Percentiles rank a stretch among this genome's conserved stretches.
phyloP scores from a whole-genome alignment of 2,888 invertebrate species.

The Crocallis elinguaria region DNA sequence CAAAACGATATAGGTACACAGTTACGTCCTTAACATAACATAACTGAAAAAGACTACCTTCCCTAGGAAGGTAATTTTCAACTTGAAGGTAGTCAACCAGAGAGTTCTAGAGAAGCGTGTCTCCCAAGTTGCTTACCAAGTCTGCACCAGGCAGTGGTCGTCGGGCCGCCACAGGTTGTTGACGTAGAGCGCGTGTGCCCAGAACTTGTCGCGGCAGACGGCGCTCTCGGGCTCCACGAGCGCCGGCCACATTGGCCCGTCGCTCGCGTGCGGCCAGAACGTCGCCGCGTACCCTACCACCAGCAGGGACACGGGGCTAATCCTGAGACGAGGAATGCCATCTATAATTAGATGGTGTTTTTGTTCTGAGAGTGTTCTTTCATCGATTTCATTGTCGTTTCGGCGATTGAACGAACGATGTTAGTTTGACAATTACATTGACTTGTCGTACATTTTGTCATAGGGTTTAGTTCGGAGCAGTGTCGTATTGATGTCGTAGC shows the following conservation, averaged over 20 bases:
- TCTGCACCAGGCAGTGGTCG: conserved; percentile 63
- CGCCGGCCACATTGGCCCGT: conserved; percentile 61
- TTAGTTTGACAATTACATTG: too few species aligned
- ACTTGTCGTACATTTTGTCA: too few species aligned
- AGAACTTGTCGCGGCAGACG: conserved; percentile 61
- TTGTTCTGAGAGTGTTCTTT: too few species aligned
- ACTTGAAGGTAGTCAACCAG: too few species aligned
- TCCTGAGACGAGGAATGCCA: conserved; percentile 46
- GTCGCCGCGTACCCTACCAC: conserved; percentile 62
- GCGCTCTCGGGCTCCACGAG: conserved; percentile 53
- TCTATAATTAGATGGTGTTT: background rate
- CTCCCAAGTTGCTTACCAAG: conserved; percentile 55
- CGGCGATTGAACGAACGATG: too few species aligned
- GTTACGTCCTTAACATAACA: too few species aligned
- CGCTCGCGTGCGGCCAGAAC: conserved; percentile 53
- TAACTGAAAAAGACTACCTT: too few species aligned
- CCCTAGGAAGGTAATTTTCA: too few species aligned
- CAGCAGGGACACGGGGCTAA: conserved; percentile 57
- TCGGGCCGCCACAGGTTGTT: conserved; percentile 59
- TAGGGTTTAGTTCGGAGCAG: too few species aligned
- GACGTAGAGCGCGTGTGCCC: conserved; percentile 61
- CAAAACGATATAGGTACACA: background rate
- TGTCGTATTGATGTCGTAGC: too few species aligned
- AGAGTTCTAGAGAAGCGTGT: too few species aligned
- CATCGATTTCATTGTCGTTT: too few species aligned